Percentiles rank a stretch among this genome's conserved stretches.
These are phyloP conservation scores for Argyrosomus regius DNA, from an alignment of 2,797 vertebrate genomes.

Conservation along the genomic window DNA sequence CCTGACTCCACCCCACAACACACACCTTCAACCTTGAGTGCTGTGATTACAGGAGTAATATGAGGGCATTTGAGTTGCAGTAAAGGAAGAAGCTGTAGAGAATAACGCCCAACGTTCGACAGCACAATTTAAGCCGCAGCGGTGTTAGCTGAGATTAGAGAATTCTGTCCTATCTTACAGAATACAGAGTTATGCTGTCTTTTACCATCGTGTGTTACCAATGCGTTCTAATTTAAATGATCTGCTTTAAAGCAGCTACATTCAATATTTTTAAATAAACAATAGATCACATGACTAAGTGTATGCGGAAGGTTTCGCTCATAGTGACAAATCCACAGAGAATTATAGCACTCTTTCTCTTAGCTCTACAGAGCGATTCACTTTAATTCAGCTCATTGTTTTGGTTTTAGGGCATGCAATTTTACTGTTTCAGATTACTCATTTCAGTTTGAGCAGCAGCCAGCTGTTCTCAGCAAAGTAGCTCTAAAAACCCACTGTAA, in stretches of 20 bases:
- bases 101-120: constrained; percentile 24
- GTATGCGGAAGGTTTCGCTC: background rate
- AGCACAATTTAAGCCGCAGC: background rate
- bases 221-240: background rate
- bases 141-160: background rate
- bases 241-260: background rate
- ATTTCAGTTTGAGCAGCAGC: too few species aligned
- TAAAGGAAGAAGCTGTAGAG: constrained; percentile 27
- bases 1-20: constrained; percentile 54
- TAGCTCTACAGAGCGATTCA: background rate
- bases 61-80: constrained; percentile 44
- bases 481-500: too few species aligned
- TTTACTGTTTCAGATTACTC: too few species aligned
- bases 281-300: background rate
- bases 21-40: constrained; percentile 48
- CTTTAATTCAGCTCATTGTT: background rate
- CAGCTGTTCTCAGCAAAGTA: too few species aligned
- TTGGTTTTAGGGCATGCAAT: background rate
- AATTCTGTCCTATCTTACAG: background rate
- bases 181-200: background rate
- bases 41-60: constrained; percentile 56
- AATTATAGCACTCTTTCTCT: too few species aligned
- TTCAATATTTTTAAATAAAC: background rate
- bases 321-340: background rate
- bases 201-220: too few species aligned